Conservation (phyloP, 1,140 invertebrate genomes). For the Drosophila pachea region DNA sequence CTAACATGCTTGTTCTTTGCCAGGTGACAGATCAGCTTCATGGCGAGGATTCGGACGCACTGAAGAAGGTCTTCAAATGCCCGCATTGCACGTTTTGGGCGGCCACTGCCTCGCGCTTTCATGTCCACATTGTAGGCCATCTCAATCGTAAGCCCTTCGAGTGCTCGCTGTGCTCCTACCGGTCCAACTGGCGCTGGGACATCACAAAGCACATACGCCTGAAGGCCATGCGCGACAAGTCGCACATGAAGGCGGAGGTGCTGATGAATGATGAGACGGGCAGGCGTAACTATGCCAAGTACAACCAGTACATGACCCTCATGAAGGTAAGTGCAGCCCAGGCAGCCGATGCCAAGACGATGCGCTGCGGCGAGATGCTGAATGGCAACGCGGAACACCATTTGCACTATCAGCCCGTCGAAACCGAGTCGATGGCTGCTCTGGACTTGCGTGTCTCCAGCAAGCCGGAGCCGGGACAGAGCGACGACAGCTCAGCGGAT, state of each 20-base stretch:
- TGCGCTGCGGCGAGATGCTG: conserved; percentile 66
- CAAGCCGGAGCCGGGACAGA: conserved; percentile 2
- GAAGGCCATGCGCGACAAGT: conserved; percentile 89
- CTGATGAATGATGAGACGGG: conserved; percentile 95
- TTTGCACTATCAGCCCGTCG: background rate
- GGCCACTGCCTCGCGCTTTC: conserved; percentile 92
- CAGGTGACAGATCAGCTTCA: conserved; percentile 75
- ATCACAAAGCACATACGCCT: conserved; percentile 96
- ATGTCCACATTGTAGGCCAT: conserved; percentile 95
- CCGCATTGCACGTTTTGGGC: conserved; percentile 94
- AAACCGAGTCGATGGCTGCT: conserved; percentile 4
- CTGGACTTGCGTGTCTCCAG: conserved; percentile 35
- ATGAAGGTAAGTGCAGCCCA: conserved; percentile 80
- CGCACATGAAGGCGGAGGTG: conserved; percentile 87
- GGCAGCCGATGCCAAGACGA: conserved; percentile 60
- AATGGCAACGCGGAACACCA: conserved; percentile 12
- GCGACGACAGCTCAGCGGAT: background rate
- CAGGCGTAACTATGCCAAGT: conserved; percentile 93
- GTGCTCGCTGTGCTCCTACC: conserved; percentile 94
- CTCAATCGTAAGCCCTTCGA: conserved; percentile 95
- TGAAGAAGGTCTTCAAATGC: conserved; percentile 90
- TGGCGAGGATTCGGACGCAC: conserved; percentile 68
- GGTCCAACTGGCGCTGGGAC: conserved; percentile 97
- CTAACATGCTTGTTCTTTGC: background rate
- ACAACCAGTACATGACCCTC: conserved; percentile 90